Conservation (phyloP, 1,140 invertebrate species). For the Zophobas atratus region DNA sequence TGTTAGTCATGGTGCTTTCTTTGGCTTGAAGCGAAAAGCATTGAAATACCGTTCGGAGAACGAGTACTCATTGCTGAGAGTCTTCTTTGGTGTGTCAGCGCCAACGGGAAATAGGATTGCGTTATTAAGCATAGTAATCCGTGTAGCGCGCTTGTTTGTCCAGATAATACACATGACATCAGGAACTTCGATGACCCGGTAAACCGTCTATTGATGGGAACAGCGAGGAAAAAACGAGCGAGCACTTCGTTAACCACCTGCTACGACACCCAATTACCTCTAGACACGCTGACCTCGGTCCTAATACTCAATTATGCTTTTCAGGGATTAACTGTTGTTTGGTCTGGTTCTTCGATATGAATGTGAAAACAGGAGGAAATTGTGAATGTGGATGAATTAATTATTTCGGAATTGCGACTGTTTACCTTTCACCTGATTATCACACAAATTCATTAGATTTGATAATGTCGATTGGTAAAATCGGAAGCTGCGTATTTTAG, state of each 20-base stretch:
- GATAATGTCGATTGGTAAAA: too few relatives aligned
- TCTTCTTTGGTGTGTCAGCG: too few relatives aligned
- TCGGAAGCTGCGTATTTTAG: too few relatives aligned
- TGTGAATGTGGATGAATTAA: too few relatives aligned
- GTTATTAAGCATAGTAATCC: neutral
- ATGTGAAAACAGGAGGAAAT: too few relatives aligned
- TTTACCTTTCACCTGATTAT: too few relatives aligned
- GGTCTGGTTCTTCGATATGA: too few relatives aligned
- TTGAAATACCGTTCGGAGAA: constrained; percentile 1
- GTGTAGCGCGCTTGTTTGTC: neutral
- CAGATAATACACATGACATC: neutral
- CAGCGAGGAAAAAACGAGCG: neutral
- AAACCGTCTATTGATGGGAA: neutral
- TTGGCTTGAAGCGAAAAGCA: constrained; percentile 2
- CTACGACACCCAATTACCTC: neutral
- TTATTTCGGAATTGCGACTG: too few relatives aligned
- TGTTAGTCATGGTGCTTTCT: constrained; percentile 12
- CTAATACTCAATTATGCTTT: too few relatives aligned
- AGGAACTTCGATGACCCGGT: neutral
- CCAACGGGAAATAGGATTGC: neutral
- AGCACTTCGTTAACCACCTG: neutral
- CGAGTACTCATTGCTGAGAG: too few relatives aligned
- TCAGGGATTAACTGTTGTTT: too few relatives aligned
- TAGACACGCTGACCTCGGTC: neutral
- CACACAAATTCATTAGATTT: too few relatives aligned